Evolutionary conservation across 2,113 vertebrate species (phyloP).

Genomic region (Alces alces): DNA sequence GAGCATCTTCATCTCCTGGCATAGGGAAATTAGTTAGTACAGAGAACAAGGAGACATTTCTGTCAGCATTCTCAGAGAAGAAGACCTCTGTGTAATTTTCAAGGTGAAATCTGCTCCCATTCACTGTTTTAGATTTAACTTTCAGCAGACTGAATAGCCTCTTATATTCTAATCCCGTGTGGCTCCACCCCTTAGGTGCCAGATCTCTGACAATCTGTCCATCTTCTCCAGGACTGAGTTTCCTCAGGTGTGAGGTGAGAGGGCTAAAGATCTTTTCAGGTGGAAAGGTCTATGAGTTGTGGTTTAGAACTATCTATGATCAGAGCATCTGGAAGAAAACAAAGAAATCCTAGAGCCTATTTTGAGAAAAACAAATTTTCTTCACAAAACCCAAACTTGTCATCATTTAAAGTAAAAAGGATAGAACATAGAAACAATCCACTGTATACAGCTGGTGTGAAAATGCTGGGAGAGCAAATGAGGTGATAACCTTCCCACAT

Average conservation of each 20-base stretch:
- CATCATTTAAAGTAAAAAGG: background rate
- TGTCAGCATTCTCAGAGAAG: background rate
- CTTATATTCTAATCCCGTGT: background rate
- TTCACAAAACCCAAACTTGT: background rate
- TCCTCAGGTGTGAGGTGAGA: background rate
- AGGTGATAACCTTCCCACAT: background rate
- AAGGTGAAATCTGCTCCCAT: background rate
- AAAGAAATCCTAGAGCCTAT: background rate
- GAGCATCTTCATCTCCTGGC: background rate
- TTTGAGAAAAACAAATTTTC: background rate
- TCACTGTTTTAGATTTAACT: background rate
- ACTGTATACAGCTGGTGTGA: background rate
- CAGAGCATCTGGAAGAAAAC: conserved; percentile 4
- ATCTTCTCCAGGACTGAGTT: background rate
- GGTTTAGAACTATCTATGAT: background rate
- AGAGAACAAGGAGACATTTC: background rate
- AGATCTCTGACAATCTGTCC: background rate
- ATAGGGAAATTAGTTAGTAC: background rate
- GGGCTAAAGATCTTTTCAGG: background rate
- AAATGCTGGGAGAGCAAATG: background rate
- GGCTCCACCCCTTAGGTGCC: background rate
- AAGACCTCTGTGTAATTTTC: background rate
- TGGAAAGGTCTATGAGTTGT: background rate
- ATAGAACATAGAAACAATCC: background rate
- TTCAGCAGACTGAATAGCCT: background rate